Percentiles rank a stretch among this genome's conserved stretches.
Evolutionary conservation across 2,797 vertebrate genomes (phyloP).

Genomic region (Sciurus vulgaris): DNA sequence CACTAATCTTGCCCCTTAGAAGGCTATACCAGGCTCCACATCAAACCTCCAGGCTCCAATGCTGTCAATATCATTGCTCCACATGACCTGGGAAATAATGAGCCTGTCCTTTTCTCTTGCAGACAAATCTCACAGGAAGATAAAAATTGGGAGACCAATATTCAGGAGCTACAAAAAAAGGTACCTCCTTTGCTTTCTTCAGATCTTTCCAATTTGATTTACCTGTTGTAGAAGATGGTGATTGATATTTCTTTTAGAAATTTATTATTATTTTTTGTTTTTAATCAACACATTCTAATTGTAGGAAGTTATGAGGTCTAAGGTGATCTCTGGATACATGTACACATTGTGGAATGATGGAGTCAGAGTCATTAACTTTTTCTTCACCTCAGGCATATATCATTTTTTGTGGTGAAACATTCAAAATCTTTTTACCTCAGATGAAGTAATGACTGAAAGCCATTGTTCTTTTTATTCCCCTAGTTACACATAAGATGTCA

Average conservation of each 20-base stretch:
- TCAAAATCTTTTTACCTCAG: not conserved
- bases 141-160: slow-evolving; percentile 99
- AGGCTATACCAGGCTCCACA: fast-evolving
- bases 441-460: not conserved
- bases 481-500: not conserved
- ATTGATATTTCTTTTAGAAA: not conserved
- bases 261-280: not conserved
- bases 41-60: fast-evolving
- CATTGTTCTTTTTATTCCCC: not conserved
- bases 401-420: not conserved
- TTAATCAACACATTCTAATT: not conserved
- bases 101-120: slow-evolving; percentile 73
- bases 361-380: no score
- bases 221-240: not conserved
- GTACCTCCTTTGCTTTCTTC: slow-evolving; percentile 85
- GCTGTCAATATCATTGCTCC: no score
- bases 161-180: slow-evolving; percentile 97
- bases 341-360: not conserved
- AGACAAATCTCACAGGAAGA: slow-evolving; percentile 99
- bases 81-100: not conserved
- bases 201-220: not conserved
- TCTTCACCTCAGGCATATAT: no score
- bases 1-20: fast-evolving
- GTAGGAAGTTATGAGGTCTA: not conserved
- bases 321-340: not conserved